Conservation (phyloP, 2,113 vertebrate species). For the Azemiops feae region DNA sequence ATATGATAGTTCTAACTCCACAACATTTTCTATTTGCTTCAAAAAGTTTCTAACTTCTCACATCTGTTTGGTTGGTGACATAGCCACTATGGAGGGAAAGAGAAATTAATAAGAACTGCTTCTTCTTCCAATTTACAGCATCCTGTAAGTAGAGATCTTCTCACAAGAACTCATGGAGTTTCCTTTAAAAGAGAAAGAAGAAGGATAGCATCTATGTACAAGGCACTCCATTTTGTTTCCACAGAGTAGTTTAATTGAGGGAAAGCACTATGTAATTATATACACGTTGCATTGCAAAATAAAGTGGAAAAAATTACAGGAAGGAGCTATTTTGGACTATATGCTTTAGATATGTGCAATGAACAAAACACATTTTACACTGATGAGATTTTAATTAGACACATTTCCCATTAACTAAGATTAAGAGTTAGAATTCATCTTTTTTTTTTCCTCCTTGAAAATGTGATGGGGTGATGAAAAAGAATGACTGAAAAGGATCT, state of each 20-base stretch:
- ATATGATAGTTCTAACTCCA: background rate
- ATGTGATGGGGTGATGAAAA: conserved; percentile 55
- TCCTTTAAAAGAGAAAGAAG: background rate
- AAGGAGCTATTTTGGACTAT: conserved; percentile 42
- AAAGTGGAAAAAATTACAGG: conserved; percentile 38
- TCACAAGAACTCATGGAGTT: background rate
- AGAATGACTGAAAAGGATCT: conserved; percentile 51
- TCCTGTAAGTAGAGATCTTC: background rate
- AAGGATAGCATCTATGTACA: conserved; percentile 32
- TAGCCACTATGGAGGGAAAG: background rate
- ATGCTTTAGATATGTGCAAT: conserved; percentile 27
- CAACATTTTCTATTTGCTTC: background rate
- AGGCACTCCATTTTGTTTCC: conserved; percentile 36
- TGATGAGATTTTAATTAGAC: conserved; percentile 63
- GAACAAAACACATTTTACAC: conserved; percentile 58
- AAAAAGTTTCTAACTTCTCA: background rate
- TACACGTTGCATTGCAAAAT: conserved; percentile 42
- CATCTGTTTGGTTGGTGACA: background rate
- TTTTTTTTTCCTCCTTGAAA: conserved; percentile 46
- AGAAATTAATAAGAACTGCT: background rate
- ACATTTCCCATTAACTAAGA: conserved; percentile 57
- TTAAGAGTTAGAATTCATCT: conserved; percentile 59
- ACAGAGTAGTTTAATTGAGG: conserved; percentile 52
- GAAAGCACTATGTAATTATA: conserved; percentile 48
- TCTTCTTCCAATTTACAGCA: background rate